Evolutionary conservation across 2,888 invertebrate genomes (phyloP).

Genomic region (Drosophila infuscata): DNA sequence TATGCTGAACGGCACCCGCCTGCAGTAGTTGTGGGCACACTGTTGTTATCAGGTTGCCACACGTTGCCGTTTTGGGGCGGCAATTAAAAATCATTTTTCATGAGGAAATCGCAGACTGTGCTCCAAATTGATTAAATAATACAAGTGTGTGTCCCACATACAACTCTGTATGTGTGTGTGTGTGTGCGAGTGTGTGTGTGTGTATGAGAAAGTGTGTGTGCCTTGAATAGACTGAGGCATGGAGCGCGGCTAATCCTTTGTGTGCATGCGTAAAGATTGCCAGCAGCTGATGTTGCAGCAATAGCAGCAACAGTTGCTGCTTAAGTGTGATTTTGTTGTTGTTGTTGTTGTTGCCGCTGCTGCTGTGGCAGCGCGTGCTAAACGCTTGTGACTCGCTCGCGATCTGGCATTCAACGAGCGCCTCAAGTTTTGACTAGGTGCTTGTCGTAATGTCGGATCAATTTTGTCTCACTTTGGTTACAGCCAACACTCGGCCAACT

Average conservation of each 20-base stretch:
- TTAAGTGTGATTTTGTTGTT: slow-evolving; percentile 3
- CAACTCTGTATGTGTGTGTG: not conserved
- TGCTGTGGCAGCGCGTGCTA: slow-evolving; percentile 39
- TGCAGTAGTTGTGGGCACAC: slow-evolving; percentile 11
- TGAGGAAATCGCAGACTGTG: slow-evolving; percentile 61
- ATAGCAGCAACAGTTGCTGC: slow-evolving; percentile 11
- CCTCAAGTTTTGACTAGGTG: slow-evolving; percentile 25
- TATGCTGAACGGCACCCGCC: slow-evolving; percentile 58
- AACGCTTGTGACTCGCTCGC: slow-evolving; percentile 35
- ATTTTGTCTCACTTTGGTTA: slow-evolving; percentile 65
- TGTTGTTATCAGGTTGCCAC: slow-evolving; percentile 60
- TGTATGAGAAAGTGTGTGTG: not conserved
- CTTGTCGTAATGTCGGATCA: slow-evolving; percentile 70
- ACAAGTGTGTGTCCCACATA: slow-evolving; percentile 9
- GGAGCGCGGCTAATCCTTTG: slow-evolving; percentile 47
- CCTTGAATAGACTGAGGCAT: slow-evolving; percentile 46
- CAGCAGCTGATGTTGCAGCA: slow-evolving; percentile 46
- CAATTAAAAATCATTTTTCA: slow-evolving; percentile 77
- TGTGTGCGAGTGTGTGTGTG: not conserved
- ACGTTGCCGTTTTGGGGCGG: slow-evolving; percentile 27
- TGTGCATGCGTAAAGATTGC: slow-evolving; percentile 61
- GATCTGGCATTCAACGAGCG: slow-evolving; percentile 9
- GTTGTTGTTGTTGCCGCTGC: slow-evolving; percentile 4
- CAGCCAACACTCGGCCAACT: slow-evolving; percentile 42
- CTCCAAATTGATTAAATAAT: slow-evolving; percentile 72